Percentiles rank a stretch among this genome's conserved stretches.
Conservation (phyloP, 2,113 vertebrate genomes). For the Microcebus ravelobensis region DNA sequence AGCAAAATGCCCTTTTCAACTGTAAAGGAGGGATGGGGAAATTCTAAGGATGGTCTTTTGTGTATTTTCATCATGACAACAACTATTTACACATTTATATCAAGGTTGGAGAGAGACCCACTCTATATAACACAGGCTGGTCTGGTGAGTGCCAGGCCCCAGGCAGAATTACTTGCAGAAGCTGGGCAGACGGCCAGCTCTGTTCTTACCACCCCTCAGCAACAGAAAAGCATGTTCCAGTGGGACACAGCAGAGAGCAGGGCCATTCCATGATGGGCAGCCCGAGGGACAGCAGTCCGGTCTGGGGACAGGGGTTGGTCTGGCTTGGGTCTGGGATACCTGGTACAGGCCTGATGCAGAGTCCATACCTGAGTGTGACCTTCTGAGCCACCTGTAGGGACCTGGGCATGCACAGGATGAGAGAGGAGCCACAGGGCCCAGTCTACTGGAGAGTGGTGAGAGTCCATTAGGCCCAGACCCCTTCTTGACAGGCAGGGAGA, state of each 20-base stretch:
- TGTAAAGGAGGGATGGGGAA: neutral
- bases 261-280: neutral
- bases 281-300: neutral
- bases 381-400: no score
- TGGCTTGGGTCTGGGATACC: neutral
- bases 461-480: neutral
- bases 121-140: neutral
- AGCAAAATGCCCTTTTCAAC: neutral
- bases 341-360: neutral
- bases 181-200: neutral
- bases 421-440: neutral
- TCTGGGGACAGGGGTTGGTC: neutral
- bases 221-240: neutral
- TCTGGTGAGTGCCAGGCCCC: neutral
- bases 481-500: neutral
- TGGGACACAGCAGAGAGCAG: neutral
- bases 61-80: neutral
- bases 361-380: neutral
- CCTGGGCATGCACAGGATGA: neutral
- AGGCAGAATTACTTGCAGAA: neutral
- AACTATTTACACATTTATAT: neutral
- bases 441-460: neutral
- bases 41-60: neutral
- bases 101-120: neutral
- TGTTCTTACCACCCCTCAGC: neutral